A percentile compares a stretch with the other conserved stretches of the same genome.
Conservation (phyloP, 2,797 vertebrate species). For the Sebastes glaucus region DNA sequence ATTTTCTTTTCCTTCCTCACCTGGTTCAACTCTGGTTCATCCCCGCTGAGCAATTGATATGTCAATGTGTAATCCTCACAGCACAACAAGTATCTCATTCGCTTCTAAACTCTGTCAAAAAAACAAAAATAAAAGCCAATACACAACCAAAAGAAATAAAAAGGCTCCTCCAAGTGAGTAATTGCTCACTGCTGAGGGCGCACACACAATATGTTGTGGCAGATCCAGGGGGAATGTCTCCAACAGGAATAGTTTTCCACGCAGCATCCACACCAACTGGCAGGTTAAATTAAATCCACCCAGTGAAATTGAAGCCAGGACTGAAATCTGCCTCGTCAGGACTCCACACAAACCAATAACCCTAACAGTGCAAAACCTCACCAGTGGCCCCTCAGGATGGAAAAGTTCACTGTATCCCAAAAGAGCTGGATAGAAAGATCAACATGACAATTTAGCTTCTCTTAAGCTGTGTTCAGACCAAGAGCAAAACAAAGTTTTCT, state of each 20-base stretch:
- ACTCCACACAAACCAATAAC: not conserved
- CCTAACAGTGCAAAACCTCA: not conserved
- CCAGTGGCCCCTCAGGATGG: not conserved
- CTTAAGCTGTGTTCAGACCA: too few relatives aligned
- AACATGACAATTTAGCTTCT: too few relatives aligned
- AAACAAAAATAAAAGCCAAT: not conserved
- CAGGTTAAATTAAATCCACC: constrained; percentile 29
- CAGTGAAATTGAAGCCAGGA: not conserved
- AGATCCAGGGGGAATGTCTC: constrained; percentile 13
- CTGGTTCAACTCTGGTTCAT: constrained; percentile 31
- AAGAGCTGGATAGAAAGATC: not conserved
- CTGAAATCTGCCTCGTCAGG: constrained; percentile 12
- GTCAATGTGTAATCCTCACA: constrained; percentile 32
- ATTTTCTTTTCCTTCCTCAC: constrained; percentile 1
- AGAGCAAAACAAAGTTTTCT: too few relatives aligned
- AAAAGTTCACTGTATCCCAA: not conserved
- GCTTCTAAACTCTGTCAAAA: not conserved
- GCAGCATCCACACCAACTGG: constrained; percentile 9
- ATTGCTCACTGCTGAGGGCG: constrained; percentile 2
- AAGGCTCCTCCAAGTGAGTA: not conserved
- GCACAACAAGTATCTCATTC: not conserved
- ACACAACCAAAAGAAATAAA: not conserved
- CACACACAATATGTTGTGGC: not conserved
- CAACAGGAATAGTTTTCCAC: constrained; percentile 14
- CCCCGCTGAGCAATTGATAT: not conserved